These are phyloP conservation scores for Mastomys natalensis DNA, from an alignment of 2,113 vertebrate genomes.

Conservation along the genomic window DNA sequence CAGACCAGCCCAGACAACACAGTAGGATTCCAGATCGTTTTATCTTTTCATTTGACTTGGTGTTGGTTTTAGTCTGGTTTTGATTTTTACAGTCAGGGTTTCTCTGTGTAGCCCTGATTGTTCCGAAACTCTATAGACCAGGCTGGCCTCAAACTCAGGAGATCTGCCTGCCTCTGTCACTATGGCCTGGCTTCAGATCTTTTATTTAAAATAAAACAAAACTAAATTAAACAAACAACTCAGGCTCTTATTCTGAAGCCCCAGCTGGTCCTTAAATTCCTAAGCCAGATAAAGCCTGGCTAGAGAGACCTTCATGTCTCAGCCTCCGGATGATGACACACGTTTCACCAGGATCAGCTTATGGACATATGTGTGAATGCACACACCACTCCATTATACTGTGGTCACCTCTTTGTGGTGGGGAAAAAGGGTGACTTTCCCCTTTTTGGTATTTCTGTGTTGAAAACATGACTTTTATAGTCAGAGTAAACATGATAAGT, in stretches of 20 bases:
- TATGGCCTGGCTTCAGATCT: neutral
- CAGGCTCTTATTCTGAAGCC: neutral
- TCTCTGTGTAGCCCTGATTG: neutral
- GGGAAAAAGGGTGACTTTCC: neutral
- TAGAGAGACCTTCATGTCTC: neutral
- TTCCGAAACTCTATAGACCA: neutral
- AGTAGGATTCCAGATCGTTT: neutral
- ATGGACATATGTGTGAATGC: neutral
- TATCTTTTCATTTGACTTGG: neutral
- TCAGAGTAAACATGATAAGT: neutral
- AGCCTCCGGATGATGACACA: neutral
- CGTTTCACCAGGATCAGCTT: neutral
- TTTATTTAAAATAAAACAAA: neutral
- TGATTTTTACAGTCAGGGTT: neutral
- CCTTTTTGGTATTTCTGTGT: slow-evolving; percentile 13
- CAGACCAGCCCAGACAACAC: too few relatives aligned
- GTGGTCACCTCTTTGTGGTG: neutral
- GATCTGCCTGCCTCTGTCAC: neutral
- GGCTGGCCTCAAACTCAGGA: neutral
- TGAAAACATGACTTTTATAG: neutral
- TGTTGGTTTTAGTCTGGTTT: neutral
- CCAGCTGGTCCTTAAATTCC: neutral
- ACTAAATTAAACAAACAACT: neutral
- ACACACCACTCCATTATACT: neutral
- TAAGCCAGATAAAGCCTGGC: neutral